Conservation (phyloP, 2,888 invertebrate genomes). For the Lithophane semibrunnea region DNA sequence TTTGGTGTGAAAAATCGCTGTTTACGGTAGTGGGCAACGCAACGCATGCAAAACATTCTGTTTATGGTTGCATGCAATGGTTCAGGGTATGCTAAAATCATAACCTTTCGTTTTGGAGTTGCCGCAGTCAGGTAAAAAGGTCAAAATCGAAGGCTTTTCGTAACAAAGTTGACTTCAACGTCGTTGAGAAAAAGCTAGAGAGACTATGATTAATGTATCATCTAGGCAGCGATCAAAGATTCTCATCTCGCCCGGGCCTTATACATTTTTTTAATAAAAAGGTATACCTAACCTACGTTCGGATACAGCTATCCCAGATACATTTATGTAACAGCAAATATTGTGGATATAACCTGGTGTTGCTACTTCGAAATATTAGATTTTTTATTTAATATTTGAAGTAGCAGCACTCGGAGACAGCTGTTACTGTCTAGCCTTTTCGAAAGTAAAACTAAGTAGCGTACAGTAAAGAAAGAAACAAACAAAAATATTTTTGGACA, state of each 20-base stretch:
- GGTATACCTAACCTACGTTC: background rate
- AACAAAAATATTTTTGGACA: too few relatives aligned
- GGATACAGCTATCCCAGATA: background rate
- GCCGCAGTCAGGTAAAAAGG: background rate
- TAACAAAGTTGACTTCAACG: background rate
- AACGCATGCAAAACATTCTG: too few relatives aligned
- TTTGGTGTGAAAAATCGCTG: too few relatives aligned
- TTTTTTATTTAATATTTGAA: background rate
- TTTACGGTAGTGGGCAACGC: too few relatives aligned
- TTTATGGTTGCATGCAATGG: too few relatives aligned
- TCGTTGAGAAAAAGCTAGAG: background rate
- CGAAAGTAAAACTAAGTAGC: background rate
- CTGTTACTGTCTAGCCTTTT: background rate
- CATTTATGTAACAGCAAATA: conserved; percentile 7
- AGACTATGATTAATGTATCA: background rate
- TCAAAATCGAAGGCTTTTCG: background rate
- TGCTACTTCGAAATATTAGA: conserved; percentile 1
- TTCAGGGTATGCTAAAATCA: too few relatives aligned
- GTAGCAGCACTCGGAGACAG: background rate
- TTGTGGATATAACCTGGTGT: background rate
- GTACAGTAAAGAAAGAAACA: too few relatives aligned
- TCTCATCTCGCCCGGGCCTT: background rate
- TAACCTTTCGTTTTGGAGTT: too few relatives aligned
- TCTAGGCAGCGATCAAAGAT: background rate
- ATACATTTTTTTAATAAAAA: conserved; percentile 13